Percentiles rank a stretch among this genome's conserved stretches.
Evolutionary conservation across 2,888 invertebrate species (phyloP).

Genomic region (Macrosoma leucophasiata): DNA sequence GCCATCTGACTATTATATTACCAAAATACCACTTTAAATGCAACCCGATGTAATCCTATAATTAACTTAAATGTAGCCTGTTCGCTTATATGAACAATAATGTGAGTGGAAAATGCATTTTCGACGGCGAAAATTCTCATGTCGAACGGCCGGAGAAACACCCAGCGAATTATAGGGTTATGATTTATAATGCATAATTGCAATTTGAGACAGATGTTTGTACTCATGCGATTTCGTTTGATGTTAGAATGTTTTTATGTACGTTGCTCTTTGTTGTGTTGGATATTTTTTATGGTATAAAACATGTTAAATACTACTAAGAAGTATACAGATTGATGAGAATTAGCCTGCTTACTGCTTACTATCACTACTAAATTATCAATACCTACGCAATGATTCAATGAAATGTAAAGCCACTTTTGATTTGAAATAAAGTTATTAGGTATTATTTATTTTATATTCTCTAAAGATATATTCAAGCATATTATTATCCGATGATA

Average conservation of each 20-base stretch:
- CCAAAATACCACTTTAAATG: conserved; percentile 73
- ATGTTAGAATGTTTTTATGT: conserved; percentile 19
- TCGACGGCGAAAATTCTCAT: conserved; percentile 59
- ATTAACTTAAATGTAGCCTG: conserved; percentile 69
- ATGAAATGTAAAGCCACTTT: too few species aligned
- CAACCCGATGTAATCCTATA: conserved; percentile 65
- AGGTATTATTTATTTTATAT: too few species aligned
- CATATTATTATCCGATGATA: too few species aligned
- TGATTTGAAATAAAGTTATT: too few species aligned
- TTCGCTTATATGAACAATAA: conserved; percentile 54
- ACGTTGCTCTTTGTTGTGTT: conserved; percentile 2
- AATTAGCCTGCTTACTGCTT: neutral
- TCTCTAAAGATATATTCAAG: too few species aligned
- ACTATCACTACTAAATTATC: too few species aligned
- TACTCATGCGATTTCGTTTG: conserved; percentile 16
- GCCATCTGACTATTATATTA: conserved; percentile 75
- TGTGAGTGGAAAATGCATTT: conserved; percentile 66
- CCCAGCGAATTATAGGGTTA: conserved; percentile 53
- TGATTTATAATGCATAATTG: conserved; percentile 54
- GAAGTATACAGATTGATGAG: too few species aligned
- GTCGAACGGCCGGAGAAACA: conserved; percentile 39
- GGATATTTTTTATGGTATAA: too few species aligned
- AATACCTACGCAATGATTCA: too few species aligned
- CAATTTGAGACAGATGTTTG: conserved; percentile 36
- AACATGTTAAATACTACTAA: too few species aligned